phyloP scores from a whole-genome alignment of 2,113 vertebrate species.

The Bos javanicus region DNA sequence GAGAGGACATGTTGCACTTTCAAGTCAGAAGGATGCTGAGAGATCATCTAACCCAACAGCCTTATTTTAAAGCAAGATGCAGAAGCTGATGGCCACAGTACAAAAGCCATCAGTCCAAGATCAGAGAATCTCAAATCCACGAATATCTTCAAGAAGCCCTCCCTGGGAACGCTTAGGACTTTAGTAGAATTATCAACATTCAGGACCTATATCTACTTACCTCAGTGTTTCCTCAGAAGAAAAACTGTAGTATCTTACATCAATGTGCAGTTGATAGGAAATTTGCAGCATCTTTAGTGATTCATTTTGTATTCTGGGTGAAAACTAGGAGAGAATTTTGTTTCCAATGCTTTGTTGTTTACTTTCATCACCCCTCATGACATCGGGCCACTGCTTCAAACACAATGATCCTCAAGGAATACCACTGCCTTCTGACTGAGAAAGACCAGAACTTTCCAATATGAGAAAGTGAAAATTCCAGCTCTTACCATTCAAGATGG shows the following conservation, averaged over 20 bases:
- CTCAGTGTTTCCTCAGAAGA: background rate
- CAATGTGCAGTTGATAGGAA: background rate
- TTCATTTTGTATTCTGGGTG: background rate
- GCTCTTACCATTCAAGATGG: constrained; percentile 94
- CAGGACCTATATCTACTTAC: background rate
- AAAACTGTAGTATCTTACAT: background rate
- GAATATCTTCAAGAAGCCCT: background rate
- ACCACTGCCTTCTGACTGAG: background rate
- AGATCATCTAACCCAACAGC: background rate
- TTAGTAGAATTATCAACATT: background rate
- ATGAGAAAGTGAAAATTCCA: constrained; percentile 17
- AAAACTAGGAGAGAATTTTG: background rate
- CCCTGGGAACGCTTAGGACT: background rate
- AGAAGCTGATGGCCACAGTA: background rate
- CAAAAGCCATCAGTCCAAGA: background rate
- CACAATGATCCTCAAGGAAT: background rate
- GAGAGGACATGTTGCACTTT: background rate
- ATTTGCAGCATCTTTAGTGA: background rate
- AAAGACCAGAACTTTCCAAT: background rate
- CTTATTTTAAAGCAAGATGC: background rate
- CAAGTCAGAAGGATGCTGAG: background rate
- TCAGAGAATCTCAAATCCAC: background rate
- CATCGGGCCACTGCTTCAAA: background rate
- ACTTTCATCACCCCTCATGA: background rate
- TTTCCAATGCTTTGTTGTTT: background rate